Percentiles rank a stretch among this genome's conserved stretches.
Conservation (phyloP, 2,113 vertebrate species). For the Myotis davidii region DNA sequence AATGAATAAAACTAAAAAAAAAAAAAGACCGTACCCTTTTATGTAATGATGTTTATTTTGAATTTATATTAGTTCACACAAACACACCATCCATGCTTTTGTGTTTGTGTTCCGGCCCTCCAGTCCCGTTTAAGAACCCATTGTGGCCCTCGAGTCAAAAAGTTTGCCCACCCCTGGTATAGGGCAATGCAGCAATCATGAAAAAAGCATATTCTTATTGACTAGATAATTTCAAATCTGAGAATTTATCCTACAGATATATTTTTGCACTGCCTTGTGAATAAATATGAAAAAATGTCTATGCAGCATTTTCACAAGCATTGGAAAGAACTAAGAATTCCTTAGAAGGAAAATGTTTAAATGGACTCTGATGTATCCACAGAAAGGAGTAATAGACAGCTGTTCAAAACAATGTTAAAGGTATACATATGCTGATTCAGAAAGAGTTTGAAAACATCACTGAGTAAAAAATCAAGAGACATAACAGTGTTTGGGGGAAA, state of each 20-base stretch:
- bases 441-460: constrained; percentile 22
- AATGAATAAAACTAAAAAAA: too few relatives aligned
- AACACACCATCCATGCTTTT: too few relatives aligned
- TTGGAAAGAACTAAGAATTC: constrained; percentile 9
- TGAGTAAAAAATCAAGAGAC: constrained; percentile 14
- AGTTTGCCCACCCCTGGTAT: too few relatives aligned
- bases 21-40: too few relatives aligned
- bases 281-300: background rate
- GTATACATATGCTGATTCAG: background rate
- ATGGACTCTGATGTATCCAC: constrained; percentile 28
- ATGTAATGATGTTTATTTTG: too few relatives aligned
- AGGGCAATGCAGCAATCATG: background rate
- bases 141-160: too few relatives aligned
- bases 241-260: constrained; percentile 18
- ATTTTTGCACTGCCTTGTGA: constrained; percentile 14
- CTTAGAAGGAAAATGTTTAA: constrained; percentile 38
- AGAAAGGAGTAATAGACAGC: constrained; percentile 34
- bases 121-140: too few relatives aligned
- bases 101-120: too few relatives aligned
- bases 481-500: background rate
- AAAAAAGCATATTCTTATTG: background rate
- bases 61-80: too few relatives aligned
- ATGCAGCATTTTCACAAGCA: constrained; percentile 20
- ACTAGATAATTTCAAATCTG: background rate
- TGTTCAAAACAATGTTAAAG: constrained; percentile 31